Base-by-base conservation (phyloP, 2,113 vertebrate genomes). In the Upupa epops region DNA sequence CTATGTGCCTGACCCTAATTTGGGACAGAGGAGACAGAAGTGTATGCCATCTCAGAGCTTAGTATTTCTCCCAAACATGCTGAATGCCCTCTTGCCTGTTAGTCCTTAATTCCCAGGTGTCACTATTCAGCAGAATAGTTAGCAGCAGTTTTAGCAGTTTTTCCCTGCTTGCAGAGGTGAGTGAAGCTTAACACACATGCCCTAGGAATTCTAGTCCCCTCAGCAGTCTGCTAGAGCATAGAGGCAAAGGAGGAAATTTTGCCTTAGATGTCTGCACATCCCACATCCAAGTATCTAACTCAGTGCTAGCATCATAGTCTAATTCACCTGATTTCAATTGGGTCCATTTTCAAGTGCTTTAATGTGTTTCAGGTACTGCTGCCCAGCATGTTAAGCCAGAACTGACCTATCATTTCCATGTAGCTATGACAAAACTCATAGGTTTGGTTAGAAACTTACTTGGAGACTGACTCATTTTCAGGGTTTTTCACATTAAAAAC, bases 181-280 rank as follows among this genome's bases (percentile, higher is more conserved):
- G 18, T 9, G 52, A 32, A 56, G 20, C 20, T 28, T 25, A 48
- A 22, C 0, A 2, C 20, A 11, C 3, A 1, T n/a, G 21, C 19
- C 34, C 36, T 48, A 31, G 21, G 25, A 26, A 21, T 36, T 24
- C 37, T 26, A 32, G 46, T 31, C 19, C 26, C 29, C 28, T 73
- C n/a, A 22, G 61, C 17, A 56, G 32, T 10, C 59, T 61, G 31
- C 48, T 20, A 31, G 24, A 61, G 40, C 34, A 31, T 17, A 72
- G 42, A 56, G 14, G 25, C 11, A 37, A n/a, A 8, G n/a, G 37
- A 36, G 58, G 66, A 72, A 72, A 6, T 26, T 81, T 52, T 72
- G 32, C 26, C 16, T 37, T 46, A 20, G 11, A 15, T 59, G 17
- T 25, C 49, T 72, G 34, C 52, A 86, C 64, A 17, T 24, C 40